Base-by-base conservation (phyloP, 2,113 vertebrate species). In the Amphiprion percula region DNA sequence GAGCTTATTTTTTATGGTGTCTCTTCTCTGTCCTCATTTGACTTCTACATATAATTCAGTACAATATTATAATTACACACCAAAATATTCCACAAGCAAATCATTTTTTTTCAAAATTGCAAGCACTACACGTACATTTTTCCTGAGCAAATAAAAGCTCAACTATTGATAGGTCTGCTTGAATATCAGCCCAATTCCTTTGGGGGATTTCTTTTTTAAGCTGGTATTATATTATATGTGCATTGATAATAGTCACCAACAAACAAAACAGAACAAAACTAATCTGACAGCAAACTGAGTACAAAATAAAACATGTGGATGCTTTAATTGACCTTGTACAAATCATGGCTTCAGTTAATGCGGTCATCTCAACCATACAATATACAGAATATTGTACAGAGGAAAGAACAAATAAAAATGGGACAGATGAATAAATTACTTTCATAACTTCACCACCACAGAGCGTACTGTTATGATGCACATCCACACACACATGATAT, bases 311-410 rank as follows among this genome's bases (percentile, higher is more conserved):
- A 12, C 39, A 83, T 19, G 24, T 24, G 49, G 74, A 83, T 50
- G 19, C 37, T 87, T 89, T 87, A 44, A 85, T 88, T 87, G 11
- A 75, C 10, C 53, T 49, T 17, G 60, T 82, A 84, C 44, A 90
- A 84, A 82, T 68, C 37, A 73, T 67, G 66, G 33, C 55, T 68
- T 80, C 50, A 78, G 66, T 82, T 49, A 74, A n/a, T 24, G 9
- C 61, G 67, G 44, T 47, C 17, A 52, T 62, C 19, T 65, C 15
- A 63, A 23, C 7, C 44, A 65, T 64, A 81, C 65, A 78, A 74
- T 60, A 58, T 19, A 65, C 47, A 68, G 54, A 64, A 46, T 66
- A 39, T n/a, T 54, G 68, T 39, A 47, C 26, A 3, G 1, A 41
- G 53, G 33, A 59, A 74, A 67, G 26, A 52, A 65, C 14, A 69